phyloP scores from a whole-genome alignment of 1,140 invertebrate genomes.

The Bombus superbus region DNA sequence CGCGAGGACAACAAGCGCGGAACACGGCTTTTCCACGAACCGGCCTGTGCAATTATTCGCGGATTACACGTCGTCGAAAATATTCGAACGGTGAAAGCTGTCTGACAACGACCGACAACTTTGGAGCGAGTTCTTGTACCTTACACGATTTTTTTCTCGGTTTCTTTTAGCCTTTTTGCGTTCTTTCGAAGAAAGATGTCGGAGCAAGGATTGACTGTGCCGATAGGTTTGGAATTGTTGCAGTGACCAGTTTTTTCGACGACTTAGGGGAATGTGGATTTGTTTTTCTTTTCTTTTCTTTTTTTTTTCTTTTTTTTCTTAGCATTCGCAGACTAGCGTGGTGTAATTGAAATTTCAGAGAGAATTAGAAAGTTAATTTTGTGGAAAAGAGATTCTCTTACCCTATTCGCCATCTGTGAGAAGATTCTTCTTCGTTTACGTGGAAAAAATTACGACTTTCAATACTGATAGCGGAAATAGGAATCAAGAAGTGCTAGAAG shows the following conservation, averaged over 20 bases:
- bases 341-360: no score
- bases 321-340: no score
- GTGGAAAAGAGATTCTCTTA: no score
- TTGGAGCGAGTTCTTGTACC: constrained; percentile 12
- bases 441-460: no score
- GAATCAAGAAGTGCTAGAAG: no score
- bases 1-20: neutral
- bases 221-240: constrained; percentile 5
- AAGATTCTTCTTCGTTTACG: no score
- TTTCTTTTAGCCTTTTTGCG: neutral
- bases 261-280: neutral
- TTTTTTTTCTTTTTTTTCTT: no score
- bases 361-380: no score
- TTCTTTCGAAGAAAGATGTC: neutral
- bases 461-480: no score
- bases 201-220: neutral
- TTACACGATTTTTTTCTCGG: neutral
- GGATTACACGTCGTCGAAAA: constrained; percentile 34
- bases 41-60: constrained; percentile 19
- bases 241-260: neutral
- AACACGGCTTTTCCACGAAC: constrained; percentile 29
- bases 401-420: no score
- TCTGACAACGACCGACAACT: neutral
- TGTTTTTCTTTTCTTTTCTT: no score
- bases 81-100: constrained; percentile 52